These are phyloP conservation scores for Coelopa pilipes DNA, from an alignment of 2,888 invertebrate genomes.

Conservation along the genomic window DNA sequence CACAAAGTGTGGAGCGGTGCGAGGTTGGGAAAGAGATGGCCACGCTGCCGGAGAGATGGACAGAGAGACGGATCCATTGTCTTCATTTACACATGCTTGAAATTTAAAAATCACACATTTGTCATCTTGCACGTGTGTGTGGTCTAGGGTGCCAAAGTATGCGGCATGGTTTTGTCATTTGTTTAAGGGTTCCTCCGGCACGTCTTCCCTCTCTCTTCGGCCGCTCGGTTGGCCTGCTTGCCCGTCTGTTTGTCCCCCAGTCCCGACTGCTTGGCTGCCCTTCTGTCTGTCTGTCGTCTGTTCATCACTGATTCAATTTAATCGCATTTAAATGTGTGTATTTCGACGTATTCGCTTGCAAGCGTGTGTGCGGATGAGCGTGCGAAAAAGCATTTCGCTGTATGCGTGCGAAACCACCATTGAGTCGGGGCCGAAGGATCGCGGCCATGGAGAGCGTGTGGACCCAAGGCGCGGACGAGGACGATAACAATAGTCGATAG, in stretches of 20 bases:
- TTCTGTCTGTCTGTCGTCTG: not conserved
- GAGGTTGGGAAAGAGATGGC: too few relatives aligned
- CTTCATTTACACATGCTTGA: constrained; percentile 4
- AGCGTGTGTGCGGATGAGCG: not conserved
- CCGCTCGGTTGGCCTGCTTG: not conserved
- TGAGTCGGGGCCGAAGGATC: not conserved
- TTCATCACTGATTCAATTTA: constrained; percentile 12
- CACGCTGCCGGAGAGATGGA: not conserved
- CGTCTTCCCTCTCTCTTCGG: not conserved
- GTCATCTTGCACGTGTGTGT: not conserved
- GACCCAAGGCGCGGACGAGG: too few relatives aligned
- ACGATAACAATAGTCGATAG: too few relatives aligned
- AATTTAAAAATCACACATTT: not conserved
- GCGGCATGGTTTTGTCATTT: constrained; percentile 16
- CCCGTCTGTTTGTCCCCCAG: not conserved
- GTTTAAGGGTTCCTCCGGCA: not conserved
- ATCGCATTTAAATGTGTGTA: constrained; percentile 1
- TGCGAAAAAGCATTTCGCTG: not conserved
- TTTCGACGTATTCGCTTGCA: not conserved
- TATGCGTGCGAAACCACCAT: not conserved
- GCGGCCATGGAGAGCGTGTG: too few relatives aligned
- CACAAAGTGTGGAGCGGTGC: too few relatives aligned
- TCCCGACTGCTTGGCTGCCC: too few relatives aligned
- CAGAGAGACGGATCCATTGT: not conserved
- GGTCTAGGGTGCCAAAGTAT: too few relatives aligned